Conservation (phyloP, 2,113 vertebrate species). For the Boulengeromyrus knoepffleri region DNA sequence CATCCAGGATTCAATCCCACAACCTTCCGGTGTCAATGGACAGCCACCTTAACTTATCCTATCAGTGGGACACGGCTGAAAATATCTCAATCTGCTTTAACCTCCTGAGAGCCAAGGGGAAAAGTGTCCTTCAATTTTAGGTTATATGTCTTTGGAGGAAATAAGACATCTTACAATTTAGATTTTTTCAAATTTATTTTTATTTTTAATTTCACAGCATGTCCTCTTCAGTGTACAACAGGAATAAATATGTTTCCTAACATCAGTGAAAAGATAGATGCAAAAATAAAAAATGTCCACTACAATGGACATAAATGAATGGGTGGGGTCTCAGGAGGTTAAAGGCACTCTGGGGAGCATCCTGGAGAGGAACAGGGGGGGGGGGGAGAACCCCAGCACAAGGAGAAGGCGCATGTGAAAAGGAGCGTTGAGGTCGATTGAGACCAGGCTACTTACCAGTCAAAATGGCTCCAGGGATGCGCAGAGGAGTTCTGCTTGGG, state of each 20-base stretch:
- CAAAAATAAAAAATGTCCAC: too few species aligned
- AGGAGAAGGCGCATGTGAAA: neutral
- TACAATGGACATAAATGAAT: too few species aligned
- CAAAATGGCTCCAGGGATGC: conserved; percentile 61
- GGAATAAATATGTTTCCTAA: too few species aligned
- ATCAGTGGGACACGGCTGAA: neutral
- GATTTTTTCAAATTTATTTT: too few species aligned
- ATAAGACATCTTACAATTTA: too few species aligned
- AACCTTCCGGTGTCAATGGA: neutral
- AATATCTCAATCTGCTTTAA: neutral
- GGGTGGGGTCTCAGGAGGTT: too few species aligned
- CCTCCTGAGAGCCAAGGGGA: too few species aligned
- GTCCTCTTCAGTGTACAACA: too few species aligned
- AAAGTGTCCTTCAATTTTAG: too few species aligned
- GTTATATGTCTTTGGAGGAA: too few species aligned
- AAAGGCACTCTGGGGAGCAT: neutral
- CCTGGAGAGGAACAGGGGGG: neutral
- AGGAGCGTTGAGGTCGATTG: neutral
- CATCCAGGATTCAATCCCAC: neutral
- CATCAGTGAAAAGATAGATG: too few species aligned
- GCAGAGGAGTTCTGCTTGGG: conserved; percentile 63
- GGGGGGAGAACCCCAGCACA: neutral
- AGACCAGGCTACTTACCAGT: conserved; percentile 60
- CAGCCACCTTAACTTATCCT: neutral
- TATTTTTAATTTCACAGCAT: too few species aligned